Conservation (phyloP, 2,888 invertebrate species). For the Calephelis perditalis region DNA sequence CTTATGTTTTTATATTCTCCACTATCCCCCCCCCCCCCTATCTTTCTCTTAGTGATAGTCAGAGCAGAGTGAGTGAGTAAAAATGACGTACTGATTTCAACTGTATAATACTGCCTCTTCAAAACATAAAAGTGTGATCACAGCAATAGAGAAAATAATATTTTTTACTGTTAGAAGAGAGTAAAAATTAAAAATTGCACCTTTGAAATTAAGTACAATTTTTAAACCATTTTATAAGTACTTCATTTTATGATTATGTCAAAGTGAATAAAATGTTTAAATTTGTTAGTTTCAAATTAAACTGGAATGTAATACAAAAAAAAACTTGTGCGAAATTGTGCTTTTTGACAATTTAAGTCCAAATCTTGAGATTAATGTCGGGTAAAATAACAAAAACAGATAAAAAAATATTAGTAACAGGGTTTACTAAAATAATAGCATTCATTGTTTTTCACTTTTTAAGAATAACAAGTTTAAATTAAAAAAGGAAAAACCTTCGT, state of each 20-base stretch:
- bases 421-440: background rate
- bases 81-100: too few species aligned
- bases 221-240: constrained; percentile 29
- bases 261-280: background rate
- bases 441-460: too few species aligned
- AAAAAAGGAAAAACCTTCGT: too few species aligned
- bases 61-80: too few species aligned
- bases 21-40: too few species aligned
- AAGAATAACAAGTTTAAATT: too few species aligned
- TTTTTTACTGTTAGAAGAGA: too few species aligned
- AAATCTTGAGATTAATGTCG: background rate
- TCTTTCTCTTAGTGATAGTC: too few species aligned
- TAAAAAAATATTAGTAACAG: background rate
- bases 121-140: too few species aligned
- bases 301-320: constrained; percentile 36
- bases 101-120: too few species aligned
- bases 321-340: constrained; percentile 34
- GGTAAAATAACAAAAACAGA: background rate
- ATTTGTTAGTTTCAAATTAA: constrained; percentile 12
- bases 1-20: too few species aligned
- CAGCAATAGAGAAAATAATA: too few species aligned
- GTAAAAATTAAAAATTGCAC: background rate
- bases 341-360: constrained; percentile 19
- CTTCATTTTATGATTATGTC: constrained; percentile 16
- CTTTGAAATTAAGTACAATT: constrained; percentile 20